These are phyloP conservation scores for Pachypsylla venusta DNA, from an alignment of 1,140 invertebrate species.

Conservation along the genomic window DNA sequence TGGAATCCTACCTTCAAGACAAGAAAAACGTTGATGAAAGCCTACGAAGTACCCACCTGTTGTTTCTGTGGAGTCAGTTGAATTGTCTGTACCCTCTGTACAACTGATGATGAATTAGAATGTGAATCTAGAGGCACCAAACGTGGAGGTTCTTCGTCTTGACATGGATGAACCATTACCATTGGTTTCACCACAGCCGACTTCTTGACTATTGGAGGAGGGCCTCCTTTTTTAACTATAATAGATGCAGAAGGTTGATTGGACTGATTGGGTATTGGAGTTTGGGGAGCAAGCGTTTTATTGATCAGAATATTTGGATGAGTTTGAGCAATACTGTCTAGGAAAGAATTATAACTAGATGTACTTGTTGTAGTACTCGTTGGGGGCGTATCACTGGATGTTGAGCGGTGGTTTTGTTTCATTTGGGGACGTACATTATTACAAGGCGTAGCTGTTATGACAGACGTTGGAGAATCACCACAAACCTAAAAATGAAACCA, in stretches of 20 bases:
- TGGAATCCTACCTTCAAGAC: no score
- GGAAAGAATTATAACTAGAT: conserved; percentile 23
- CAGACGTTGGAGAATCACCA: background rate
- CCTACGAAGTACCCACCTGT: conserved; percentile 30
- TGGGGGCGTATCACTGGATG: background rate
- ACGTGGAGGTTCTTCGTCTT: conserved; percentile 12
- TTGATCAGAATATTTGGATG: conserved; percentile 26
- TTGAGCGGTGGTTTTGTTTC: background rate
- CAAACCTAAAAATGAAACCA: no score
- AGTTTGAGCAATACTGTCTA: conserved; percentile 25
- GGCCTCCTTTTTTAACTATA: conserved; percentile 15
- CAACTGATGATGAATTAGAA: conserved; percentile 15
- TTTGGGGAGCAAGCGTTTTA: conserved; percentile 21
- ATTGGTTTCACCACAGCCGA: conserved; percentile 28
- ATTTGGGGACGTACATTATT: background rate
- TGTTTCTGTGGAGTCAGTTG: conserved; percentile 43
- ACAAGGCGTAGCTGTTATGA: conserved; percentile 10
- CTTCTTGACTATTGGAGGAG: conserved; percentile 20
- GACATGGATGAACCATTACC: conserved; percentile 18
- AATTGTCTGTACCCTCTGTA: conserved; percentile 40
- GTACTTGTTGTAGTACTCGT: background rate
- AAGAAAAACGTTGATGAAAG: no score
- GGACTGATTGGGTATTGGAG: conserved; percentile 14
- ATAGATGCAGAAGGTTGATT: conserved; percentile 12
- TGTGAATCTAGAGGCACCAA: conserved; percentile 12